These are phyloP conservation scores for Andrena cerasifolii DNA, from an alignment of 1,140 invertebrate genomes.

Conservation along the genomic window DNA sequence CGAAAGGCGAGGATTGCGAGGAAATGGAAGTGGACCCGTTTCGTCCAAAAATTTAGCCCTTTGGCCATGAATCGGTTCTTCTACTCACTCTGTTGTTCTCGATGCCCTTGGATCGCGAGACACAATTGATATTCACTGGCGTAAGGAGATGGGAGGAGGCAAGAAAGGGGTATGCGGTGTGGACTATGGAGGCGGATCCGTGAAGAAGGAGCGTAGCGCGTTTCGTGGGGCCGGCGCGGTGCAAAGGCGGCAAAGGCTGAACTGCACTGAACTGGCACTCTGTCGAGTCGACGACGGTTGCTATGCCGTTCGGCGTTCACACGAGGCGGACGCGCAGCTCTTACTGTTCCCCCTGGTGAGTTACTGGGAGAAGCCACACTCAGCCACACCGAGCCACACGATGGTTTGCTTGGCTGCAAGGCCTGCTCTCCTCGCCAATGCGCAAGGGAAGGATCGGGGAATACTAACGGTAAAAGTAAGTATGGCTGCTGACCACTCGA, in stretches of 20 bases:
- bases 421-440: constrained; percentile 71
- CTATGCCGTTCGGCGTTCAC: constrained; percentile 65
- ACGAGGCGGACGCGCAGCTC: constrained; percentile 53
- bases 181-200: neutral
- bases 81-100: neutral
- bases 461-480: constrained; percentile 81
- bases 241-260: too few relatives aligned
- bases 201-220: constrained; percentile 41
- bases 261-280: constrained; percentile 41
- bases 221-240: constrained; percentile 33
- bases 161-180: too few relatives aligned
- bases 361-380: constrained; percentile 56
- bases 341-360: constrained; percentile 58
- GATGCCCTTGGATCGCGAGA: neutral
- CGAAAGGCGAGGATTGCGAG: too few relatives aligned
- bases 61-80: too few relatives aligned
- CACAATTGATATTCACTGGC: neutral
- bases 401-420: constrained; percentile 7
- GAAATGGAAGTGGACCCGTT: neutral
- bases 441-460: constrained; percentile 78
- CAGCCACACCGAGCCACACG: constrained; percentile 20
- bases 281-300: constrained; percentile 58
- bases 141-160: neutral
- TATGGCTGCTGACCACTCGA: constrained; percentile 71
- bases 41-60: neutral